A percentile compares a stretch with the other conserved stretches of the same genome.
These are phyloP conservation scores for Brotula barbata DNA, from an alignment of 2,797 vertebrate genomes.

Conservation along the genomic window DNA sequence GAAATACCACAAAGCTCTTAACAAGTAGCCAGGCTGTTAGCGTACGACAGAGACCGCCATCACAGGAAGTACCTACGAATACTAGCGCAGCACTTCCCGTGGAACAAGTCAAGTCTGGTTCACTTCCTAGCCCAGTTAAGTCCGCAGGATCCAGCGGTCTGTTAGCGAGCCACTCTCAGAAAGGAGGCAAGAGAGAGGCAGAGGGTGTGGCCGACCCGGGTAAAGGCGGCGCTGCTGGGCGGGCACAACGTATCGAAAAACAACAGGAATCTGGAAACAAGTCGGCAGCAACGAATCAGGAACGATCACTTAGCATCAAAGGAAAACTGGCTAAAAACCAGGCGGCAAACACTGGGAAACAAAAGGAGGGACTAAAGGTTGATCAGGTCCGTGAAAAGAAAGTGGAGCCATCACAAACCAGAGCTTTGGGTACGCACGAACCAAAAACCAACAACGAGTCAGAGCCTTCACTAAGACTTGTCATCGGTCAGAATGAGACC, in stretches of 20 bases:
- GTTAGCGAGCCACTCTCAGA: conserved; percentile 10
- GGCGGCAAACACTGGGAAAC: conserved; percentile 24
- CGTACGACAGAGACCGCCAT: conserved; percentile 56
- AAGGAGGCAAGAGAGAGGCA: too few relatives aligned
- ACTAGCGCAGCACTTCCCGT: conserved; percentile 40
- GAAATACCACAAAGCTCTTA: conserved; percentile 63
- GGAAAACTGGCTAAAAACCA: conserved; percentile 20
- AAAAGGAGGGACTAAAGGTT: conserved; percentile 21
- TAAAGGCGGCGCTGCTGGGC: too few relatives aligned
- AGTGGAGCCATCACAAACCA: conserved; percentile 22
- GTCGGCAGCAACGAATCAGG: conserved; percentile 32
- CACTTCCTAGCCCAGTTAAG: conserved; percentile 24
- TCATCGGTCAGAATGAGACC: conserved; percentile 31
- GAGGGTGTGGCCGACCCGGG: too few relatives aligned
- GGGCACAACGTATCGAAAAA: conserved; percentile 28
- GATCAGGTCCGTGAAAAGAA: conserved; percentile 19
- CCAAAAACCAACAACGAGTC: conserved; percentile 25
- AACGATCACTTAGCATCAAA: conserved; percentile 17
- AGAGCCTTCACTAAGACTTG: conserved; percentile 29
- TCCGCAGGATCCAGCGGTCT: conserved; percentile 16
- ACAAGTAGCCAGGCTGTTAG: conserved; percentile 38
- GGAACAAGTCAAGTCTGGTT: conserved; percentile 24
- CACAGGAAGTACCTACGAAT: conserved; percentile 54
- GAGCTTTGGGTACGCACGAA: conserved; percentile 20
- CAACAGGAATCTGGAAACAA: conserved; percentile 18